Evolutionary conservation across 2,888 invertebrate species (phyloP).

Genomic region (Callimorpha dominula): DNA sequence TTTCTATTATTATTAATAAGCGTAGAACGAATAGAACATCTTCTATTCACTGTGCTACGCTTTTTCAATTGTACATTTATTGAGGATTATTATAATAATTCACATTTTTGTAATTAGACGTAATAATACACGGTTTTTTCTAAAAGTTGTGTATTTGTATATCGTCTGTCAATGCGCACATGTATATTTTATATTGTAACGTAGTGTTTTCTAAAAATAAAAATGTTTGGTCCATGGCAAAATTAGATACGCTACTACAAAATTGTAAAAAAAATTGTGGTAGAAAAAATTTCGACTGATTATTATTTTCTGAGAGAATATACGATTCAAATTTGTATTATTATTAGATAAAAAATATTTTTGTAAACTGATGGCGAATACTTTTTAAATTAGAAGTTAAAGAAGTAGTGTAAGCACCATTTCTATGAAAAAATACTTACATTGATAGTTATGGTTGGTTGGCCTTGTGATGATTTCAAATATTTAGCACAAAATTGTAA

Average conservation of each 20-base stretch:
- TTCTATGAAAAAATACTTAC: slow-evolving; percentile 13
- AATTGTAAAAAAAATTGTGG: slow-evolving; percentile 23
- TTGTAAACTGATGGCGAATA: slow-evolving; percentile 22
- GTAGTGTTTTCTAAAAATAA: slow-evolving; percentile 42
- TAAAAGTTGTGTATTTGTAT: slow-evolving; percentile 53
- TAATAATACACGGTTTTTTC: slow-evolving; percentile 54
- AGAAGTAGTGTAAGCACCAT: slow-evolving; percentile 20
- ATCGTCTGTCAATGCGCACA: slow-evolving; percentile 53
- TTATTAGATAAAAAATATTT: slow-evolving; percentile 41
- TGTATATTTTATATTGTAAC: slow-evolving; percentile 51
- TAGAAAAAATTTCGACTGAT: slow-evolving; percentile 23
- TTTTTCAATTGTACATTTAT: slow-evolving; percentile 58
- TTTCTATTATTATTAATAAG: slow-evolving; percentile 36
- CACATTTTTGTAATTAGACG: slow-evolving; percentile 50
- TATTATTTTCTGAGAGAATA: slow-evolving; percentile 27
- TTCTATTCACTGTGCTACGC: slow-evolving; percentile 64
- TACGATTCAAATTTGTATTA: slow-evolving; percentile 25
- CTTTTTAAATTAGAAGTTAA: slow-evolving; percentile 8
- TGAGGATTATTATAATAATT: slow-evolving; percentile 46
- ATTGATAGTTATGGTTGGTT: slow-evolving; percentile 1
- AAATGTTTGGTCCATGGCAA: slow-evolving; percentile 50
- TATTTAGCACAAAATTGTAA: slow-evolving; percentile 17
- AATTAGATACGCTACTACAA: slow-evolving; percentile 40
- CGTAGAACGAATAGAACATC: slow-evolving; percentile 63
- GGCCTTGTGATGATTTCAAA: slow-evolving; percentile 1